Evolutionary conservation across 2,113 vertebrate genomes (phyloP), one percentile per base, ranked within the genome.

Genomic region (Anolis sagrei): DNA sequence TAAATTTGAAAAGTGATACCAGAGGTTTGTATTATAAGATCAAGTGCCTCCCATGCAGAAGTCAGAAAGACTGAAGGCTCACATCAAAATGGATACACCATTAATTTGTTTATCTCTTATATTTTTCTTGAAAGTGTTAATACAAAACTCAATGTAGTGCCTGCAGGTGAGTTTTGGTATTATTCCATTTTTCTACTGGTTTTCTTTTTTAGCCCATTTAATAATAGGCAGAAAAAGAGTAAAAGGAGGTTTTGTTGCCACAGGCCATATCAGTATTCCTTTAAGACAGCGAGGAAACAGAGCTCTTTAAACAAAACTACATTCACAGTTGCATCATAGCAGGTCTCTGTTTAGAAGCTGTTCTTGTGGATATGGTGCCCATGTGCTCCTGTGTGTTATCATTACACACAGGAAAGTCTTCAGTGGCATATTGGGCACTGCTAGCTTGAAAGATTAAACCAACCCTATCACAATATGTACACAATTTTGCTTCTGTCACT

Each of bases 61-160:
- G 23, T n/a, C 29, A 18, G 36, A 62, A 79, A 36, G 54, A 79
- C 36, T 62, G 61, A 79, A 79, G n/a, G 32, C 5, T 61, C n/a
- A 21, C 32, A 58, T 19, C 18, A 51, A 75, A 75, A 25, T 27
- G n/a, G 21, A 7, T 2, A 27, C 14, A 49, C 18, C 54, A 34
- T 79, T 79, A 66, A 29, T 79, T 79, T 66, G 34, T 80, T 66
- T 80, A 10, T 32, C 61, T 25, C 27, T 62, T 79, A 79, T 79
- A 64, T 64, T 29, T 32, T 79, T 34, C 10, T 64, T 29, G 16
- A 34, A 49, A 29, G n/a, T 54, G 25, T 77, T 54, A 32, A n/a
- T 58, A 58, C n/a, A 58, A 54, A 58, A 58, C 3, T 18, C 16
- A 5, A 32, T 9, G 4, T 27, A 36, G 58, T 66, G 49, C 62